Evolutionary conservation across 2,797 vertebrate genomes (phyloP).

Genomic region (Poeciliopsis gracilis): DNA sequence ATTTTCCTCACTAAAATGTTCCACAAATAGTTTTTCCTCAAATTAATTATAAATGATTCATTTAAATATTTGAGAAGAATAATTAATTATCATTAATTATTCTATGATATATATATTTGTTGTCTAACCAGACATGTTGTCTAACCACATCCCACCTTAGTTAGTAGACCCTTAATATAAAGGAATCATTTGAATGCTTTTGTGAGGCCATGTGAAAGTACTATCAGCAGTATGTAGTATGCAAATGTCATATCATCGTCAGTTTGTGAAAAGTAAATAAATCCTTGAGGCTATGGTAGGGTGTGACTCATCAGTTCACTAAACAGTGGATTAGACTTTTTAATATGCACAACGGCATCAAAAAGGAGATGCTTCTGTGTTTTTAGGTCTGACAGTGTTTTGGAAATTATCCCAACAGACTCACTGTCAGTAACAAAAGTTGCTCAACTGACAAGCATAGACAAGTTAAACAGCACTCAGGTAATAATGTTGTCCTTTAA

Average conservation of each 20-base stretch:
- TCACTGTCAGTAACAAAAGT: not conserved
- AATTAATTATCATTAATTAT: not conserved
- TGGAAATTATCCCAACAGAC: not conserved
- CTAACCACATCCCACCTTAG: not conserved
- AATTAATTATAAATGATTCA: not conserved
- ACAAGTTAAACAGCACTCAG: not conserved
- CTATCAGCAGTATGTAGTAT: not conserved
- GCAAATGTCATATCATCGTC: not conserved
- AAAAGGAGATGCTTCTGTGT: not conserved
- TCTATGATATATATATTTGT: not conserved
- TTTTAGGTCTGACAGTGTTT: not conserved
- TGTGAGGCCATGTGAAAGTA: not conserved
- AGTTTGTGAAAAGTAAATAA: not conserved
- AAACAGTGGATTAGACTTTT: not conserved
- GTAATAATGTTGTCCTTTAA: constrained; percentile 2
- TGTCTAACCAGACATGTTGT: too few relatives aligned
- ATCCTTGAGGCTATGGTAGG: not conserved
- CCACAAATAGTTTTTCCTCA: not conserved
- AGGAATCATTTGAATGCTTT: not conserved
- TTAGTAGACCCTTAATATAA: not conserved
- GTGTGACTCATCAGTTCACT: not conserved
- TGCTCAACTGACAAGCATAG: not conserved
- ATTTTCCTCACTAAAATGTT: not conserved
- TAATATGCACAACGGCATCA: not conserved
- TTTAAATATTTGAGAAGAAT: not conserved